A percentile compares a stretch with the other conserved stretches of the same genome.
Conservation (phyloP, 2,797 vertebrate genomes). For the Scyliorhinus canicula region DNA sequence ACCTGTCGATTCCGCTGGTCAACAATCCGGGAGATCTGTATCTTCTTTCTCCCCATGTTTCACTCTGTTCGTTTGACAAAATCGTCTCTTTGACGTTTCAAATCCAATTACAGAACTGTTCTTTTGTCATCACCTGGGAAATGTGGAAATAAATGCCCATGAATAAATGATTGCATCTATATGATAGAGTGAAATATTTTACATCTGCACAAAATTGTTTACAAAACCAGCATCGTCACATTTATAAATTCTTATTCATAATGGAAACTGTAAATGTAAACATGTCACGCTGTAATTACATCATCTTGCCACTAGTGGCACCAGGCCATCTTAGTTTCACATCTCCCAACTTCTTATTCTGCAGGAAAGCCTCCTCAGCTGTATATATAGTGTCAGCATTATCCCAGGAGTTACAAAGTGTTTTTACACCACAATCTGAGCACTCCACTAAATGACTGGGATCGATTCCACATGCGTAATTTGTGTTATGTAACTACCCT, state of each 20-base stretch:
- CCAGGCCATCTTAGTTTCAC: too few relatives aligned
- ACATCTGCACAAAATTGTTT: too few relatives aligned
- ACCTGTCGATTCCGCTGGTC: conserved; percentile 92
- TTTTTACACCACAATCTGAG: background rate
- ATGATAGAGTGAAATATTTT: background rate
- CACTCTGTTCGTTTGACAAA: background rate
- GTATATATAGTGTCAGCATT: background rate
- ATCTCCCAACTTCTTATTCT: background rate
- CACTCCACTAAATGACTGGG: background rate
- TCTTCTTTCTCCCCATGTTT: conserved; percentile 90
- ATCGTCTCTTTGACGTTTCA: conserved; percentile 6
- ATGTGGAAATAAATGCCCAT: background rate
- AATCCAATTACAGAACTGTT: background rate
- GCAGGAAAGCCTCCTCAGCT: background rate
- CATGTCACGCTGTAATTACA: background rate
- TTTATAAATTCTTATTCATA: background rate
- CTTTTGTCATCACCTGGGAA: conserved; percentile 12
- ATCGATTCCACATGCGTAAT: background rate
- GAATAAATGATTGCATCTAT: background rate
- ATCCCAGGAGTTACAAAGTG: background rate
- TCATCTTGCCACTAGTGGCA: background rate
- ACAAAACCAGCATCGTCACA: background rate
- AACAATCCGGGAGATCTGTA: conserved; percentile 88
- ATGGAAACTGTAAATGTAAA: background rate
- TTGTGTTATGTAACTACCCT: background rate